phyloP scores from a whole-genome alignment of 2,888 invertebrate species.

The Phragmatobia fuliginosa region DNA sequence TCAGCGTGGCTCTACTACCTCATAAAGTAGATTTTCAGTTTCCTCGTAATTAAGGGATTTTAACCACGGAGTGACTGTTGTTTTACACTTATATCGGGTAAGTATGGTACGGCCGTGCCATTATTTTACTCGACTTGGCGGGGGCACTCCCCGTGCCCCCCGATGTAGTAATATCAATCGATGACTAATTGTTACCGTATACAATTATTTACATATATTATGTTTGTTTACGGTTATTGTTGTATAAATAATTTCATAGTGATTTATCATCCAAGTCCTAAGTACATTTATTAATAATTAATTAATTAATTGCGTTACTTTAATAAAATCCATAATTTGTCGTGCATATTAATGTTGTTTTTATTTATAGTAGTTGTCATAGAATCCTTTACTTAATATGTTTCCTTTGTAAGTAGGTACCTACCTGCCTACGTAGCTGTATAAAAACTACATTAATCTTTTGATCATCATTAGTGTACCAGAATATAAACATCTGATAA shows the following conservation, averaged over 20 bases:
- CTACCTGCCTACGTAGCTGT: constrained; percentile 10
- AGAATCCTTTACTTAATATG: not conserved
- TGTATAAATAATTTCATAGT: not conserved
- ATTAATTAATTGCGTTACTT: not conserved
- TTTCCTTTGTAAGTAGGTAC: constrained; percentile 28
- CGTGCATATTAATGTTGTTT: not conserved
- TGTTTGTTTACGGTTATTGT: not conserved
- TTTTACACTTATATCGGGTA: too few relatives aligned
- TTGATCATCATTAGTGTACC: not conserved
- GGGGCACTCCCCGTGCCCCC: too few relatives aligned
- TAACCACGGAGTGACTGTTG: too few relatives aligned
- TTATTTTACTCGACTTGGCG: too few relatives aligned
- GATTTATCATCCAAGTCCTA: not conserved
- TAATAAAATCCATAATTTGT: not conserved
- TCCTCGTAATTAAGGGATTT: too few relatives aligned
- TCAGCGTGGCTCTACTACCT: too few relatives aligned
- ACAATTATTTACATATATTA: not conserved
- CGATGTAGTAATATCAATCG: not conserved
- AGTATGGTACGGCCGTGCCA: too few relatives aligned
- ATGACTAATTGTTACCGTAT: not conserved
- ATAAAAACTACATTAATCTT: constrained; percentile 17
- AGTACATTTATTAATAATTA: not conserved
- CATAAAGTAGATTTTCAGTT: too few relatives aligned
- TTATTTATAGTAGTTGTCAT: not conserved
- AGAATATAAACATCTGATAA: not conserved